Conservation (phyloP, 1,140 invertebrate species). For the Gonatopus flavifemur region DNA sequence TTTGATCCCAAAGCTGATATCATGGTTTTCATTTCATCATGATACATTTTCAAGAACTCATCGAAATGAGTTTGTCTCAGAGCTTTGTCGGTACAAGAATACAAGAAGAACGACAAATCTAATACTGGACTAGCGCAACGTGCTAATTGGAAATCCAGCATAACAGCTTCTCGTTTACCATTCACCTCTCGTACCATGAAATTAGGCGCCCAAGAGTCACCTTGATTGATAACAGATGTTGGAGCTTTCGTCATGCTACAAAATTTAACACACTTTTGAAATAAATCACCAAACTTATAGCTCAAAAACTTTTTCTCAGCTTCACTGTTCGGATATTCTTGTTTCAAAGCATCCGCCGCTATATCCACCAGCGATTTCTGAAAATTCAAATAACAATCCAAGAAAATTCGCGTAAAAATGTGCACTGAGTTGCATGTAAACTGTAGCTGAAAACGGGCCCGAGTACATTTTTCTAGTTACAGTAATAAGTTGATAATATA, state of each 20-base stretch:
- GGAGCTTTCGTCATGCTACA: conserved; percentile 26
- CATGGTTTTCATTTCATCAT: conserved; percentile 58
- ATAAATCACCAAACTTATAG: conserved; percentile 36
- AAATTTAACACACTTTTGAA: conserved; percentile 33
- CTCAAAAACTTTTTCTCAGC: conserved; percentile 59
- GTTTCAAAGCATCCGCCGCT: conserved; percentile 64
- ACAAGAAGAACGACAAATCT: conserved; percentile 67
- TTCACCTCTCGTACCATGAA: conserved; percentile 63
- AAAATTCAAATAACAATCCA: no score
- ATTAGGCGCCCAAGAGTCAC: conserved; percentile 75
- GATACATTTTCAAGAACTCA: conserved; percentile 61
- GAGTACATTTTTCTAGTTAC: no score
- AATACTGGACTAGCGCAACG: conserved; percentile 63
- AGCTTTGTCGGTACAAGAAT: conserved; percentile 63
- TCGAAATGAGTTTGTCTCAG: conserved; percentile 63
- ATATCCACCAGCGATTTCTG: conserved; percentile 49
- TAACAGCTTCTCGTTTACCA: conserved; percentile 53
- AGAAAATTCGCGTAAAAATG: no score
- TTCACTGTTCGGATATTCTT: conserved; percentile 63
- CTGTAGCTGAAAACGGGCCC: no score
- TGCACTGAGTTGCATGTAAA: neutral
- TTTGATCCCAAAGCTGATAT: conserved; percentile 64
- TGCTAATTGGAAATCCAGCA: conserved; percentile 72
- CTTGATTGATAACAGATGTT: conserved; percentile 66
- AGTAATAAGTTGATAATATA: neutral